Evolutionary conservation across 2,888 invertebrate species (phyloP).

Genomic region (Cosmia trapezina): DNA sequence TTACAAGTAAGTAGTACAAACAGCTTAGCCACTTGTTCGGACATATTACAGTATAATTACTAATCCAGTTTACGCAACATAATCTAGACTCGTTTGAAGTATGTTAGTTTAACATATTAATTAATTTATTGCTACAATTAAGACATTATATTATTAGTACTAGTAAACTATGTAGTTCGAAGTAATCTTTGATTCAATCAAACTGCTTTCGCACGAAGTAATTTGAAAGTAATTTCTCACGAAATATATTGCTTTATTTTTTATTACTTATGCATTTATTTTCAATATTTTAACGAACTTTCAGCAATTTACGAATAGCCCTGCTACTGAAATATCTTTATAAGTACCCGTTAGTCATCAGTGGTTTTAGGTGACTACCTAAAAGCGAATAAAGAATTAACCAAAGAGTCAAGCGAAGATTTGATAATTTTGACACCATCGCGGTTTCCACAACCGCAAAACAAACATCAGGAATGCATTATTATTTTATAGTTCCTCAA

Average conservation of each 20-base stretch:
- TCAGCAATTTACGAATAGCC: not conserved
- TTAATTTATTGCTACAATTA: not conserved
- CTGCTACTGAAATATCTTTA: not conserved
- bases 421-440: not conserved
- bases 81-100: slow-evolving; percentile 14
- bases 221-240: not conserved
- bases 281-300: not conserved
- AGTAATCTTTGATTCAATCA: not conserved
- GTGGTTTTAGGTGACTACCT: not conserved
- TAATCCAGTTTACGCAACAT: slow-evolving; percentile 22
- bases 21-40: not conserved
- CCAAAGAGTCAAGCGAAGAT: not conserved
- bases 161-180: not conserved
- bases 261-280: not conserved
- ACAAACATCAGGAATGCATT: not conserved
- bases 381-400: not conserved
- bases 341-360: not conserved
- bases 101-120: slow-evolving; percentile 17
- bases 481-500: not conserved
- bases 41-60: slow-evolving; percentile 20
- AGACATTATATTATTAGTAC: not conserved
- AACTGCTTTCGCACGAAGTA: not conserved
- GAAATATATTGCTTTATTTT: not conserved
- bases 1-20: slow-evolving; percentile 6
- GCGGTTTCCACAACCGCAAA: too few species aligned